Percentiles rank a stretch among this genome's conserved stretches.
These are phyloP conservation scores for Sebastes itinus DNA, from an alignment of 2,797 vertebrate genomes.

Conservation along the genomic window DNA sequence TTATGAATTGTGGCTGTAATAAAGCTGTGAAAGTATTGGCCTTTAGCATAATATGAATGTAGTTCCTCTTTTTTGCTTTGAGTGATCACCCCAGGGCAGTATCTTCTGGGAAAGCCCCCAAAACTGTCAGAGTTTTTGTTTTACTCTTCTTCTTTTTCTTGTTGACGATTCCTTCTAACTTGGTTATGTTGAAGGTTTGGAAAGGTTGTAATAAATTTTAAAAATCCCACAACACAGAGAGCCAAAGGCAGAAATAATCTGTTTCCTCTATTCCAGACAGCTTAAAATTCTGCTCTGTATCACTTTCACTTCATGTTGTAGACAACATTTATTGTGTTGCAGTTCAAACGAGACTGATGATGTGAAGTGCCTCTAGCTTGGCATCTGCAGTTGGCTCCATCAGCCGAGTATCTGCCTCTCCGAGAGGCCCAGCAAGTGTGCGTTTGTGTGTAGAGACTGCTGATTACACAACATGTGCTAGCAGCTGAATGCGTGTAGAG, in stretches of 20 bases:
- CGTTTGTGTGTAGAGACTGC: slow-evolving; percentile 55
- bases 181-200: background rate
- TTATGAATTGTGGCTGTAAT: background rate
- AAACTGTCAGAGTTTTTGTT: slow-evolving; percentile 44
- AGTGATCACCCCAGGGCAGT: slow-evolving; percentile 31
- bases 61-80: slow-evolving; percentile 69
- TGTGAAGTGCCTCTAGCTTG: slow-evolving; percentile 19
- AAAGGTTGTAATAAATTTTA: background rate
- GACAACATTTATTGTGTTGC: background rate
- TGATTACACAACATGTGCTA: slow-evolving; percentile 75
- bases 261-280: slow-evolving; percentile 12
- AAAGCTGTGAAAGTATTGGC: background rate
- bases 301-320: slow-evolving; percentile 35
- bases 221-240: background rate
- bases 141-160: slow-evolving; percentile 12
- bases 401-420: slow-evolving; percentile 32
- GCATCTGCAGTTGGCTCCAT: slow-evolving; percentile 31
- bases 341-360: slow-evolving; percentile 38
- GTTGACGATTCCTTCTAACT: background rate
- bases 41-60: slow-evolving; percentile 21
- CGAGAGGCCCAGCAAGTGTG: slow-evolving; percentile 44
- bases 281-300: slow-evolving; percentile 6
- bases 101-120: slow-evolving; percentile 65
- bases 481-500: slow-evolving; percentile 56
- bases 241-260: background rate